Evolutionary conservation across 2,113 vertebrate genomes (phyloP).

Genomic region (Fregetta grallaria): DNA sequence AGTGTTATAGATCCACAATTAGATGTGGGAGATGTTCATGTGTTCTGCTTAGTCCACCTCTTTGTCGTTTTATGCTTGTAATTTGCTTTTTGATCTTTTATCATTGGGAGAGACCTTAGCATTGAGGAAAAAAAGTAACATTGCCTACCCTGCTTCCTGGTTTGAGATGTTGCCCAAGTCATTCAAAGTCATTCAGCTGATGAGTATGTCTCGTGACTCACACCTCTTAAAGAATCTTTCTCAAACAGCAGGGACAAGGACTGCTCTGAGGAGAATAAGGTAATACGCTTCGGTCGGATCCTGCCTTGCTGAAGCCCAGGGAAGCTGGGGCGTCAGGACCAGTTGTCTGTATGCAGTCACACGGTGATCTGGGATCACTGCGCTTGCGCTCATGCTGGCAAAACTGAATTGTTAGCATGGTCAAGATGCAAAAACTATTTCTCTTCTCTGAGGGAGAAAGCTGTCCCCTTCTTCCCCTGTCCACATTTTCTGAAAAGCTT

Average conservation of each 20-base stretch:
- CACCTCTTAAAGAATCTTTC: neutral
- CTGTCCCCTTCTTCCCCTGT: neutral
- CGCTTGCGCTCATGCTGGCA: neutral
- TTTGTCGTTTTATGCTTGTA: neutral
- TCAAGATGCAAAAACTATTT: neutral
- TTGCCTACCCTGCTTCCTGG: neutral
- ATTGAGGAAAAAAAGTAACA: neutral
- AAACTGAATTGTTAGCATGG: neutral
- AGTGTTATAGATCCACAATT: neutral
- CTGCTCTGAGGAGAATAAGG: neutral
- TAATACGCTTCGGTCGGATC: fast-evolving
- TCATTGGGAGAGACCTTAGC: neutral
- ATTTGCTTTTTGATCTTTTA: neutral
- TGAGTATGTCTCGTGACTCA: neutral
- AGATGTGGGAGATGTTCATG: neutral
- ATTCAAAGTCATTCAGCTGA: neutral
- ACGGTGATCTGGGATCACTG: neutral
- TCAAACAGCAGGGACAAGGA: neutral
- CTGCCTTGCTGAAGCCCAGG: neutral
- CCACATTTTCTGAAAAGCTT: neutral
- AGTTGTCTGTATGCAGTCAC: neutral
- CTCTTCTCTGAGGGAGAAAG: neutral
- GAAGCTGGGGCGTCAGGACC: neutral
- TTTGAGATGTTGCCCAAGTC: neutral
- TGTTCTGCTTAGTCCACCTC: neutral